phyloP scores from a whole-genome alignment of 2,113 vertebrate genomes.

The Hypomesus transpacificus region DNA sequence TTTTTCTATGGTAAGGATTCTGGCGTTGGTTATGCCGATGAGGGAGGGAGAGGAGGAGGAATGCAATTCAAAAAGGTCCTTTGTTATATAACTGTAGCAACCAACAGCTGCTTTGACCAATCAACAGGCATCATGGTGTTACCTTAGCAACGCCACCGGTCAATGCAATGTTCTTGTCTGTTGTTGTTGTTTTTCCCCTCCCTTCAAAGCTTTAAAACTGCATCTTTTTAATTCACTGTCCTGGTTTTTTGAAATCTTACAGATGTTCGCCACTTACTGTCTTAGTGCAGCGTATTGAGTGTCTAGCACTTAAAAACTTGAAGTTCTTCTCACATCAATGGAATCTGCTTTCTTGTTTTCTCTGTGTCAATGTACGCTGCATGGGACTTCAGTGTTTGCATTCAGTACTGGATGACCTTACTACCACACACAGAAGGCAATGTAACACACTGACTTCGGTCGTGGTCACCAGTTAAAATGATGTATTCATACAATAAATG shows the following conservation, averaged over 20 bases:
- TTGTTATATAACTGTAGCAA: conserved; percentile 41
- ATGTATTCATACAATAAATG: conserved; percentile 50
- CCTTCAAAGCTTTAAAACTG: conserved; percentile 59
- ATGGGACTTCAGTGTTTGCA: conserved; percentile 26
- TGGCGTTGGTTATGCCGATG: conserved; percentile 33
- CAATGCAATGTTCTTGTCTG: conserved; percentile 10
- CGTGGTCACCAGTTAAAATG: conserved; percentile 26
- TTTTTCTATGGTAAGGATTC: conserved; percentile 39
- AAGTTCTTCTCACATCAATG: conserved; percentile 23
- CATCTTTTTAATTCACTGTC: conserved; percentile 25
- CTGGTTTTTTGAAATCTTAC: conserved; percentile 37
- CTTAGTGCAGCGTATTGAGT: conserved; percentile 49
- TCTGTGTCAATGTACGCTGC: conserved; percentile 25
- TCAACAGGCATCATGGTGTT: conserved; percentile 47
- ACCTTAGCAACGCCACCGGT: conserved; percentile 25
- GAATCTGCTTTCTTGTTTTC: conserved; percentile 19
- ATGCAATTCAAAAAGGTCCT: conserved; percentile 49
- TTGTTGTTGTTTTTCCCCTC: conserved; percentile 30
- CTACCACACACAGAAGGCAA: conserved; percentile 21
- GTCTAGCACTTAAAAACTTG: conserved; percentile 41
- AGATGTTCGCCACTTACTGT: conserved; percentile 36
- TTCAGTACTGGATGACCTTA: conserved; percentile 21
- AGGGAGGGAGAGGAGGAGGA: not conserved
- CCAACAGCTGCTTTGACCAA: conserved; percentile 66
- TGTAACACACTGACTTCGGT: conserved; percentile 31